phyloP scores from a whole-genome alignment of 2,797 vertebrate genomes.

The Hypotaenidia okinawae region DNA sequence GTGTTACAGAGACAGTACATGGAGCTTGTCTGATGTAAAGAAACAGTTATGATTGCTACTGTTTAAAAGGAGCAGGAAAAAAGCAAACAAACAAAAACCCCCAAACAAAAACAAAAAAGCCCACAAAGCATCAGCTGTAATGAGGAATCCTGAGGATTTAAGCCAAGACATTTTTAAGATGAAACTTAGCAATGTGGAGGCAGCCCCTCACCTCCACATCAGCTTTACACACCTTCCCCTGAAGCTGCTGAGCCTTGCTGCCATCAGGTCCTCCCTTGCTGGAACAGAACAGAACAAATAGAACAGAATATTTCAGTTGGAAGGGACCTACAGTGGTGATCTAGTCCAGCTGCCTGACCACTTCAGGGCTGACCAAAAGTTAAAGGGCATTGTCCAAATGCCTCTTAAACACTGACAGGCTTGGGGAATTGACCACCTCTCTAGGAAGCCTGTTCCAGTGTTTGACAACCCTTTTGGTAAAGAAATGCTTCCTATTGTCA shows the following conservation, averaged over 20 bases:
- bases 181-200: too few species aligned
- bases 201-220: neutral
- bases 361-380: neutral
- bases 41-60: neutral
- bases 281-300: neutral
- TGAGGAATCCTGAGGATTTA: neutral
- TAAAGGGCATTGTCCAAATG: neutral
- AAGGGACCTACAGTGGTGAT: too few species aligned
- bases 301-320: neutral
- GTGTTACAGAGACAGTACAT: rapidly evolving
- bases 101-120: too few species aligned
- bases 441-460: neutral
- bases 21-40: neutral
- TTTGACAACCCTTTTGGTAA: neutral
- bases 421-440: neutral
- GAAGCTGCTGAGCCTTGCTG: neutral
- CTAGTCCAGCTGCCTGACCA: neutral
- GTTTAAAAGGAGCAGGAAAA: neutral
- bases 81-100: neutral
- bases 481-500: neutral
- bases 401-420: neutral
- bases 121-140: neutral
- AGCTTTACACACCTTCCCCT: neutral
- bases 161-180: neutral
- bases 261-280: neutral